A percentile compares a stretch with the other conserved stretches of the same genome.
Evolutionary conservation across 2,797 vertebrate genomes (phyloP).

Genomic region (Sebastiscus tertius): DNA sequence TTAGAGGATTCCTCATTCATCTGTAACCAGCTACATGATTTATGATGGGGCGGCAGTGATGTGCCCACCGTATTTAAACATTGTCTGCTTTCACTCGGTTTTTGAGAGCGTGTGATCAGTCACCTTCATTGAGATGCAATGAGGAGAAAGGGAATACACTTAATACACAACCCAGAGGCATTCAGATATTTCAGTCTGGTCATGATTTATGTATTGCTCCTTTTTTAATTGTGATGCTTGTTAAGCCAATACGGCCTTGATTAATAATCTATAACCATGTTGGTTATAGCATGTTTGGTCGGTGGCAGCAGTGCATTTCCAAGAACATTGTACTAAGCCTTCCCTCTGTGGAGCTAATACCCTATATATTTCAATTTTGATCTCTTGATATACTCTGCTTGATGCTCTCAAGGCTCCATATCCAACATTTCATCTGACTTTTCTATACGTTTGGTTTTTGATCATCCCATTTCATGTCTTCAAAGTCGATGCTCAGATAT

Average conservation of each 20-base stretch:
- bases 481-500: conserved; percentile 52
- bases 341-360: conserved; percentile 7
- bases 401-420: conserved; percentile 35
- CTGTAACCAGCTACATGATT: conserved; percentile 45
- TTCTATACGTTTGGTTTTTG: conserved; percentile 48
- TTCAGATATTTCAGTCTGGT: conserved; percentile 3
- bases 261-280: conserved; percentile 43
- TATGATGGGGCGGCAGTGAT: conserved; percentile 22
- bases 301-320: conserved; percentile 19
- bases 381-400: conserved; percentile 23
- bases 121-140: neutral
- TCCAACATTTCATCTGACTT: conserved; percentile 47
- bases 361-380: conserved; percentile 44
- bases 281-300: conserved; percentile 32
- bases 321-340: neutral
- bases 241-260: conserved; percentile 21
- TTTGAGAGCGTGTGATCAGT: neutral
- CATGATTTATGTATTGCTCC: conserved; percentile 2
- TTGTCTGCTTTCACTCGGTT: neutral
- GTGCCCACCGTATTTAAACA: neutral
- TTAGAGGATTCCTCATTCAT: conserved; percentile 52
- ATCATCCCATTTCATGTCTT: conserved; percentile 52
- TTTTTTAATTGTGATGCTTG: conserved; percentile 22
- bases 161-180: conserved; percentile 7
- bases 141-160: neutral